phyloP scores from a whole-genome alignment of 1,140 invertebrate species.

The Schlechtendalia chinensis region DNA sequence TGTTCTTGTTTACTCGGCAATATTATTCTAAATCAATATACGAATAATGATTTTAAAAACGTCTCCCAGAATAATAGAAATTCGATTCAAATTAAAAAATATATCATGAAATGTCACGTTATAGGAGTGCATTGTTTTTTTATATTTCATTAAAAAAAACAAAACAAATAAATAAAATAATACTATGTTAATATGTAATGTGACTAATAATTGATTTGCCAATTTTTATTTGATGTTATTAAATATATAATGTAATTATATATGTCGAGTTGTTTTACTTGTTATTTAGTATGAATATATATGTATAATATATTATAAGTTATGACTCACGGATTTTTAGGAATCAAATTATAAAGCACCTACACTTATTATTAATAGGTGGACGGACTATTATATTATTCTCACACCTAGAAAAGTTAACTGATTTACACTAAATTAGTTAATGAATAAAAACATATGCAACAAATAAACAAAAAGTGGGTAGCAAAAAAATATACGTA shows the following conservation, averaged over 20 bases:
- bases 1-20: too few relatives aligned
- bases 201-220: neutral
- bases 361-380: neutral
- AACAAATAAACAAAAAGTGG: neutral
- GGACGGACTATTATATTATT: neutral
- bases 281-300: neutral
- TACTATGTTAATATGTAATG: neutral
- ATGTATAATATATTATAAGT: neutral
- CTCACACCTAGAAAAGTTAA: neutral
- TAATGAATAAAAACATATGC: neutral
- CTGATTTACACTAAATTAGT: neutral
- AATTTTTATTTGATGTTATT: neutral
- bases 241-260: neutral
- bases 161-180: slow-evolving; percentile 3
- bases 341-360: neutral
- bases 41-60: too few relatives aligned
- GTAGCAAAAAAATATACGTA: neutral
- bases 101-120: too few relatives aligned
- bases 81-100: too few relatives aligned
- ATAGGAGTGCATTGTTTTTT: neutral
- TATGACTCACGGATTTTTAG: neutral
- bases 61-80: too few relatives aligned
- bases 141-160: neutral
- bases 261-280: neutral
- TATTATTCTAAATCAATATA: too few relatives aligned